Base-by-base conservation (phyloP, 1,140 invertebrate genomes). In the Lethrus apterus region DNA sequence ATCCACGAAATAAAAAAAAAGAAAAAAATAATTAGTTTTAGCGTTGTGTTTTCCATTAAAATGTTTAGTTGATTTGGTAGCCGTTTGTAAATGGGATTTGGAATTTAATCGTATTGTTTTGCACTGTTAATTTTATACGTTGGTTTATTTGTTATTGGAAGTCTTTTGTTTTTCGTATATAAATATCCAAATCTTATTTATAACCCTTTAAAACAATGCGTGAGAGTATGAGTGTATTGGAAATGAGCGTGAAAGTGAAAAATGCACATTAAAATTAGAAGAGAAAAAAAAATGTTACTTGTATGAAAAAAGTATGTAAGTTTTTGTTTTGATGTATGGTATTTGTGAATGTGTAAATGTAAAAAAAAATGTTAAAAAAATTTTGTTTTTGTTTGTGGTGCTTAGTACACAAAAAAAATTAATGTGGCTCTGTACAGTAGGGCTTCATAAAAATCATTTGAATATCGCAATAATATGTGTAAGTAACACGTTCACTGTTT, bases 41-140 rank as follows among this genome's bases (percentile, higher is more conserved):
- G 34, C 23, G 17, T 36, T 36, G 34, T 36, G 34, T 36, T 36
- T 36, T 36, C 34, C 34, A 36, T 36, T 36, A 36, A 36, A 21
- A 20, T 20, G 34, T 36, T 36, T 36, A 20, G 9, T 20, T 26
- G 23, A n/a, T 36, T 36, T 36, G 17, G 34, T 36, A 19, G 15
- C 34, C 23, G 34, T 36, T 36, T 15, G 17, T 36, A 19, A 36
- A 33, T 15, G 18, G 18, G 32, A 33, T 33, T 33, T 17, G 18
- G 32, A 33, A 33, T 15, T 5, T 14, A 8, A 13, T 11, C 14
- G 10, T 8, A 17, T 14, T 15, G 18, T 33, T 17, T 33, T 8
- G 5, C 32, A 8, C 11, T 33, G 32, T 8, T 5, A 33, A 3
- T 14, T 14, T 13, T 14, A 33, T 17, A 14, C 13, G 32, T n/a